Conservation (phyloP, 1,140 invertebrate species). For the Aphelinus certus region DNA sequence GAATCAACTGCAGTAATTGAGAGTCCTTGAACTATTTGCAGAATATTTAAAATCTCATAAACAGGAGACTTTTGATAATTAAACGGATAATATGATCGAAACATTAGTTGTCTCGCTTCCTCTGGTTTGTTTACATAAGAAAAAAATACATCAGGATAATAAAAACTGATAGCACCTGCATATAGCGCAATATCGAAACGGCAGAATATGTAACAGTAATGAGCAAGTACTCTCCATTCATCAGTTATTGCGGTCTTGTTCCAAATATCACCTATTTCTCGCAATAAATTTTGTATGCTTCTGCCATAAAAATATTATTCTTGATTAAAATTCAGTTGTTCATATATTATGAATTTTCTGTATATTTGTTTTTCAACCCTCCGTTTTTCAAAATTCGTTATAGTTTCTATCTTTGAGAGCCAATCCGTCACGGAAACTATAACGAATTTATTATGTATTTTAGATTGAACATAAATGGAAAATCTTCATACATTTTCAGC, state of each 20-base stretch:
- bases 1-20: not conserved
- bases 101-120: not conserved
- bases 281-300: not conserved
- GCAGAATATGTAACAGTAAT: constrained; percentile 10
- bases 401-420: too few species aligned
- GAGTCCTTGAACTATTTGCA: not conserved
- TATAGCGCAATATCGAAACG: constrained; percentile 2
- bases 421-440: too few species aligned
- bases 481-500: too few species aligned
- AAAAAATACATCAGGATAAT: not conserved
- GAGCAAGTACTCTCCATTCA: constrained; percentile 1
- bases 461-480: too few species aligned
- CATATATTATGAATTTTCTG: too few species aligned
- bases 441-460: too few species aligned
- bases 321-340: not conserved
- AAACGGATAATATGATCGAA: constrained; percentile 22
- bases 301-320: not conserved
- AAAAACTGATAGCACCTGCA: not conserved
- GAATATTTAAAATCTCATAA: constrained; percentile 10
- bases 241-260: not conserved
- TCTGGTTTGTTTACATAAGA: not conserved
- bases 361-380: too few species aligned
- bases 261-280: constrained; percentile 17
- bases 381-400: too few species aligned
- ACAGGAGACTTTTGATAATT: not conserved